Evolutionary conservation across 2,113 vertebrate species (phyloP).

Genomic region (Fulica atra): DNA sequence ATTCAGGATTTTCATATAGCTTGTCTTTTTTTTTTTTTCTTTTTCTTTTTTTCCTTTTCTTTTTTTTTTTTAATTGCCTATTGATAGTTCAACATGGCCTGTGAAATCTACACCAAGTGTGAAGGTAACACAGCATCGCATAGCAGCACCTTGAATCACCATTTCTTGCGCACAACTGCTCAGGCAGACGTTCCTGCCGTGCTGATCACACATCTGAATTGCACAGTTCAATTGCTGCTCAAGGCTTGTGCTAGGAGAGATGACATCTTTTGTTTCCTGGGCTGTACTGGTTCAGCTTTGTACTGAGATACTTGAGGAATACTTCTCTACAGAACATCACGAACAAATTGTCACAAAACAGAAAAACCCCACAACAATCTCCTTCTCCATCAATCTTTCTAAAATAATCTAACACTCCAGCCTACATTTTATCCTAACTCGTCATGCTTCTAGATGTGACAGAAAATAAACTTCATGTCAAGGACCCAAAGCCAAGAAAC

Average conservation of each 20-base stretch:
- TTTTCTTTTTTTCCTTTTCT: no score
- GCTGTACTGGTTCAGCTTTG: not conserved
- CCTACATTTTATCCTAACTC: not conserved
- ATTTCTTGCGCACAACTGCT: not conserved
- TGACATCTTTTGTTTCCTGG: not conserved
- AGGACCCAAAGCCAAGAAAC: not conserved
- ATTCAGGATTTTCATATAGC: not conserved
- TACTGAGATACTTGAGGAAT: not conserved
- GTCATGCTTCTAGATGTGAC: not conserved
- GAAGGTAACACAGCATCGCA: not conserved
- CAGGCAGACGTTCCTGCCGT: not conserved
- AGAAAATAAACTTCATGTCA: not conserved
- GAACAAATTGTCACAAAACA: not conserved
- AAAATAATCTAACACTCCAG: not conserved
- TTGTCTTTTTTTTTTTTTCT: not conserved
- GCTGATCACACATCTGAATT: not conserved
- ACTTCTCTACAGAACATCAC: not conserved
- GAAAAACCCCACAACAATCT: not conserved
- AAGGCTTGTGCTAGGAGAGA: not conserved
- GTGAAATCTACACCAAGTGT: not conserved
- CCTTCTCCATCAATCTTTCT: not conserved
- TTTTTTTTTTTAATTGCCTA: not conserved
- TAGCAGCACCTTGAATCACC: not conserved
- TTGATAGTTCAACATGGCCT: not conserved
- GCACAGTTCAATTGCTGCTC: not conserved